Percentiles rank a stretch among this genome's conserved stretches.
These are phyloP conservation scores for Nycticryphes semicollaris DNA, from an alignment of 2,113 vertebrate genomes.

Conservation along the genomic window DNA sequence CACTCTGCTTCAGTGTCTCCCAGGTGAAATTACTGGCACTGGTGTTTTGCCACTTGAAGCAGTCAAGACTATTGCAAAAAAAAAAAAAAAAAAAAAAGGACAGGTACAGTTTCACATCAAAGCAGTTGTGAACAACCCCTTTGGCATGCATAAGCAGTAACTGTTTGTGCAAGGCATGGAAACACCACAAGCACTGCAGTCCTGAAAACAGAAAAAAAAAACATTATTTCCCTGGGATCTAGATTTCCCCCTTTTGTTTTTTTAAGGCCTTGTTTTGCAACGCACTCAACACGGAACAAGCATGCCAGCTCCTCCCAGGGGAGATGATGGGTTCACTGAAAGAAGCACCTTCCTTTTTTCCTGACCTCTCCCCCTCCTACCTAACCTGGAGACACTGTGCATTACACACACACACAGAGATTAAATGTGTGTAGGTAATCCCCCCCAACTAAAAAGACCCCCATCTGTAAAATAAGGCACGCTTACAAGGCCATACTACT, in stretches of 20 bases:
- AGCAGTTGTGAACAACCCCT: conserved; percentile 56
- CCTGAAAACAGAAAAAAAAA: background rate
- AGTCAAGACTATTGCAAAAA: background rate
- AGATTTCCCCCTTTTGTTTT: background rate
- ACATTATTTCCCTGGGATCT: background rate
- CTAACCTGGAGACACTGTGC: background rate
- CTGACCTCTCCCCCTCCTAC: background rate
- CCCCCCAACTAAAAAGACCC: no score
- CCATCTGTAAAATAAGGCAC: background rate
- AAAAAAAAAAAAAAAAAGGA: background rate
- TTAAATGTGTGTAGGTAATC: background rate
- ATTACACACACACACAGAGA: background rate
- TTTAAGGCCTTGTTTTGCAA: background rate
- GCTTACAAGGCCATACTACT: background rate
- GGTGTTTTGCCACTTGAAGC: background rate
- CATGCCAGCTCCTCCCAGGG: background rate
- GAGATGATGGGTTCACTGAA: background rate
- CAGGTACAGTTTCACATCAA: background rate
- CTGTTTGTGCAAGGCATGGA: background rate
- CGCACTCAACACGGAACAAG: background rate
- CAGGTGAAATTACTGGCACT: background rate
- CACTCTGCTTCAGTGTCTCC: rapidly evolving
- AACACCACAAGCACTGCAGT: conserved; percentile 52
- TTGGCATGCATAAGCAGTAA: conserved; percentile 9
- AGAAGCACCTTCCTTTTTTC: background rate